phyloP scores from a whole-genome alignment of 2,888 invertebrate species.

The Drepanosiphum platanoidis region DNA sequence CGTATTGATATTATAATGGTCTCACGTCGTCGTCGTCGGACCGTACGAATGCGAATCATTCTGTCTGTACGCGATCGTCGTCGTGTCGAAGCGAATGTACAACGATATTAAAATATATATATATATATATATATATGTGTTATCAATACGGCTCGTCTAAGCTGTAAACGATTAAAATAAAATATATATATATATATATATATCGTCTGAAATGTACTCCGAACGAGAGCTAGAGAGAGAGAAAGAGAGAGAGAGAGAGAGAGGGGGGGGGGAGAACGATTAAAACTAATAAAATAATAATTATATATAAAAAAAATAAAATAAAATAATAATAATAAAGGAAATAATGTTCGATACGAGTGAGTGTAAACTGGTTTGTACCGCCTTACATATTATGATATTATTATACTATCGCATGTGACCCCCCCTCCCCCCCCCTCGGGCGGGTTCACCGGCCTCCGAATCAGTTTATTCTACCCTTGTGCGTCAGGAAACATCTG shows the following conservation, averaged over 20 bases:
- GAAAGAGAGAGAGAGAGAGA: too few species aligned
- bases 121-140: too few species aligned
- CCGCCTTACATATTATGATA: not conserved
- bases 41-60: constrained; percentile 29
- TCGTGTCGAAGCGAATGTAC: not conserved
- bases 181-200: too few species aligned
- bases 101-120: not conserved
- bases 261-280: not conserved
- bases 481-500: constrained; percentile 73
- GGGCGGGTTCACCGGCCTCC: not conserved
- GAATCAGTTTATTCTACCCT: constrained; percentile 74
- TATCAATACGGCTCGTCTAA: too few species aligned
- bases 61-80: constrained; percentile 31
- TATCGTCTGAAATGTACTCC: not conserved
- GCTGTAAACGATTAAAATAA: not conserved
- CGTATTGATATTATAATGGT: not conserved
- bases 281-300: not conserved
- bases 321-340: not conserved
- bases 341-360: constrained; percentile 4
- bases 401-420: too few species aligned
- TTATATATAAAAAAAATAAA: not conserved
- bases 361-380: constrained; percentile 24
- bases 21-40: not conserved
- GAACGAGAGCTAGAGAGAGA: too few species aligned
- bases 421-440: not conserved